Evolutionary conservation across 1,140 invertebrate species (phyloP).

Genomic region (Euura lappo): DNA sequence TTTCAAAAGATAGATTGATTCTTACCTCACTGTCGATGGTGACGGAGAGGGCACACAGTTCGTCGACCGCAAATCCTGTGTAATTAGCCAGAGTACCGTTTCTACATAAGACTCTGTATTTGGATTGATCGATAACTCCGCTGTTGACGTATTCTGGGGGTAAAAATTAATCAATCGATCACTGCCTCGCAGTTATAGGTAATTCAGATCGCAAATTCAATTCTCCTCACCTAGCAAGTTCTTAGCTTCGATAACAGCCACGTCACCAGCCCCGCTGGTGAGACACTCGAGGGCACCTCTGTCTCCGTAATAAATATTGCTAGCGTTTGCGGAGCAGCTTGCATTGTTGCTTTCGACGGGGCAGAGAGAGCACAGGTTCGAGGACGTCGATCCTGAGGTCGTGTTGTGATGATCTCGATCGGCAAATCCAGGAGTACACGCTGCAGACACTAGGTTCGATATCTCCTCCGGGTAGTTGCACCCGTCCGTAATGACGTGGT

Average conservation of each 20-base stretch:
- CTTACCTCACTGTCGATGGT: constrained; percentile 67
- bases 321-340: constrained; percentile 49
- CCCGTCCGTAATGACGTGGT: constrained; percentile 51
- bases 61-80: constrained; percentile 61
- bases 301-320: constrained; percentile 70
- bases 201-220: too few relatives aligned
- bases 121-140: constrained; percentile 20
- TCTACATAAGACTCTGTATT: constrained; percentile 63
- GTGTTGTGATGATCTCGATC: constrained; percentile 54
- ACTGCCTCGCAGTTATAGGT: too few relatives aligned
- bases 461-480: constrained; percentile 66
- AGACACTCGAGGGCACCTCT: constrained; percentile 67
- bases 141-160: constrained; percentile 17
- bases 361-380: constrained; percentile 47
- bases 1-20: constrained; percentile 41
- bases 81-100: constrained; percentile 62
- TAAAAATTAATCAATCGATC: background rate
- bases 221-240: constrained; percentile 52
- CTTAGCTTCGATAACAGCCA: constrained; percentile 66
- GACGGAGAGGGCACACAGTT: constrained; percentile 62
- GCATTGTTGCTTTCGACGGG: constrained; percentile 38
- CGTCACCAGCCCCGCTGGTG: constrained; percentile 59
- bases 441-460: constrained; percentile 62
- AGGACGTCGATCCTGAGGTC: background rate
- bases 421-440: constrained; percentile 67